Conservation (phyloP, 2,797 vertebrate genomes). For the Varecia variegata region DNA sequence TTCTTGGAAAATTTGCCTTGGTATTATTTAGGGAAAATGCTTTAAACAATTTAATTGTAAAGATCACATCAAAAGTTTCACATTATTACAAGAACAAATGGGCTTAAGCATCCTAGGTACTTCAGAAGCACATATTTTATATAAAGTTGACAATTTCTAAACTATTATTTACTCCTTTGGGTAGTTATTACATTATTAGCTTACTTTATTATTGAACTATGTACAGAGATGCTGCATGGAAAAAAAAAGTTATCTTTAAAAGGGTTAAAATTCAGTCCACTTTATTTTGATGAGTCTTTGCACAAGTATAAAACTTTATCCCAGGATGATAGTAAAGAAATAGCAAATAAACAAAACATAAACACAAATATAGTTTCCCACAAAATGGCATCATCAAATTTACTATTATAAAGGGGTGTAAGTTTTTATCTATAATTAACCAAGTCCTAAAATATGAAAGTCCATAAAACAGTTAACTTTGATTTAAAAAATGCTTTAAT, state of each 20-base stretch:
- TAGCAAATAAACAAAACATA: conserved; percentile 33
- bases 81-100: background rate
- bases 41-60: conserved; percentile 15
- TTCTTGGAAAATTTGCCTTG: conserved; percentile 20
- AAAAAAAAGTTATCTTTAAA: background rate
- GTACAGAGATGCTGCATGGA: background rate
- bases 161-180: conserved; percentile 28
- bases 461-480: background rate
- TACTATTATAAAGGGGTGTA: background rate
- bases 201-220: conserved; percentile 18
- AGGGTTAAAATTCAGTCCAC: conserved; percentile 4
- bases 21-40: conserved; percentile 29
- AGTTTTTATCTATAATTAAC: conserved; percentile 10
- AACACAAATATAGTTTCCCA: background rate
- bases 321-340: background rate
- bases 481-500: background rate
- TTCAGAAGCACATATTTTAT: conserved; percentile 28
- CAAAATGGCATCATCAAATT: conserved; percentile 39
- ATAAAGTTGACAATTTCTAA: conserved; percentile 23
- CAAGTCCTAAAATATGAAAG: background rate
- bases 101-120: background rate
- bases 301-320: background rate
- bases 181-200: background rate
- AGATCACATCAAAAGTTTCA: conserved; percentile 13
- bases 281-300: conserved; percentile 7